These are phyloP conservation scores for Blomia tropicalis DNA, from an alignment of 2,888 invertebrate genomes.

Conservation along the genomic window DNA sequence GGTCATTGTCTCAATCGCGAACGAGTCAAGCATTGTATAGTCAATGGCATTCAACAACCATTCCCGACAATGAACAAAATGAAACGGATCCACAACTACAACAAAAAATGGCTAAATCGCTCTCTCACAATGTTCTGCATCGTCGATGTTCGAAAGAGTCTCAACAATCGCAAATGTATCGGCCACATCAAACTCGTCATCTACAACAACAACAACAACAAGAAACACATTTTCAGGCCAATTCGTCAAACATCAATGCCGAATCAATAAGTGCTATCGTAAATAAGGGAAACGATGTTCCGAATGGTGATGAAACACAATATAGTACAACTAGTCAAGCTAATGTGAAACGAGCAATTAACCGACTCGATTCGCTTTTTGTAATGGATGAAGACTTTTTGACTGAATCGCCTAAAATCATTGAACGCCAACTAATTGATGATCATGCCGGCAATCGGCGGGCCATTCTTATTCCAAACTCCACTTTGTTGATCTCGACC, in stretches of 20 bases:
- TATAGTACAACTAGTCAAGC: background rate
- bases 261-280: conserved; percentile 79
- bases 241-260: background rate
- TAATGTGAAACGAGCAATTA: background rate
- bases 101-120: background rate
- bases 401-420: background rate
- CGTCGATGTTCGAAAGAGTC: background rate
- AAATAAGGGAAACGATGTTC: conserved; percentile 65
- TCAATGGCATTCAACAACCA: background rate
- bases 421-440: background rate
- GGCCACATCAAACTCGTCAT: background rate
- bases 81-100: background rate
- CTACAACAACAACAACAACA: background rate
- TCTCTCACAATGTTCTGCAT: background rate
- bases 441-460: no score
- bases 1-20: background rate
- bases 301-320: background rate
- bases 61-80: background rate
- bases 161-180: background rate
- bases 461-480: background rate
- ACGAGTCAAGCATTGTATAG: background rate
- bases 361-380: background rate
- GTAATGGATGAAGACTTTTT: conserved; percentile 6
- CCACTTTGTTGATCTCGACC: background rate
- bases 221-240: background rate